A percentile compares a stretch with the other conserved stretches of the same genome.
Conservation (phyloP, 2,888 invertebrate species). For the Lypha dubia region DNA sequence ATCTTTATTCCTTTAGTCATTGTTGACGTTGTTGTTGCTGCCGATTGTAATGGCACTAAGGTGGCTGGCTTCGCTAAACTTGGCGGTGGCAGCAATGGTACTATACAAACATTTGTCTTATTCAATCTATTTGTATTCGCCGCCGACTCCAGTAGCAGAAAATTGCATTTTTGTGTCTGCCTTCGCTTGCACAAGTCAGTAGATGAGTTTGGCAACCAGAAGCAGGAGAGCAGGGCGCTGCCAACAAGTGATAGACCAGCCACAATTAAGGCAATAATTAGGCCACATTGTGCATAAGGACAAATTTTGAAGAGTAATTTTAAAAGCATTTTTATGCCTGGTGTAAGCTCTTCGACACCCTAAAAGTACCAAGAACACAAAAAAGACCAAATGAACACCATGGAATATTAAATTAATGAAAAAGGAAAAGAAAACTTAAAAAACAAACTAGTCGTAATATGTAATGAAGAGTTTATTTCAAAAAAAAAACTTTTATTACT, state of each 20-base stretch:
- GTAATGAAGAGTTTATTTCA: not conserved
- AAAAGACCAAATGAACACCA: constrained; percentile 11
- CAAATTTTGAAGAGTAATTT: constrained; percentile 84
- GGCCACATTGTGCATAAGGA: constrained; percentile 84
- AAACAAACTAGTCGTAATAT: too few relatives aligned
- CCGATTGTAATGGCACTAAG: constrained; percentile 15
- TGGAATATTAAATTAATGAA: constrained; percentile 11
- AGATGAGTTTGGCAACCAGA: constrained; percentile 76
- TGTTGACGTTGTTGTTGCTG: not conserved
- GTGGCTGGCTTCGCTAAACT: constrained; percentile 23
- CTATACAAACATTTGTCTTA: constrained; percentile 62
- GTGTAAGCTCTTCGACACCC: constrained; percentile 83
- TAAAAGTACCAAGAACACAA: constrained; percentile 72
- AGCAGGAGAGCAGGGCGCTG: constrained; percentile 77
- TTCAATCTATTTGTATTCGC: constrained; percentile 43
- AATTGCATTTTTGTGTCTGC: constrained; percentile 49
- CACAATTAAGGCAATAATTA: constrained; percentile 84
- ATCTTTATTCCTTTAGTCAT: constrained; percentile 2
- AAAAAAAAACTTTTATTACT: constrained; percentile 41
- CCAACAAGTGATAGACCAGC: constrained; percentile 84
- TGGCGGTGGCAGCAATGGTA: constrained; percentile 52
- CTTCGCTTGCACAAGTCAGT: constrained; percentile 23
- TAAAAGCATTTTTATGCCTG: constrained; percentile 83
- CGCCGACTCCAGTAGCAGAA: constrained; percentile 22
- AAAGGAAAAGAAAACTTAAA: constrained; percentile 10